phyloP scores from a whole-genome alignment of 1,140 invertebrate species.

The Zeugodacus cucurbitae region DNA sequence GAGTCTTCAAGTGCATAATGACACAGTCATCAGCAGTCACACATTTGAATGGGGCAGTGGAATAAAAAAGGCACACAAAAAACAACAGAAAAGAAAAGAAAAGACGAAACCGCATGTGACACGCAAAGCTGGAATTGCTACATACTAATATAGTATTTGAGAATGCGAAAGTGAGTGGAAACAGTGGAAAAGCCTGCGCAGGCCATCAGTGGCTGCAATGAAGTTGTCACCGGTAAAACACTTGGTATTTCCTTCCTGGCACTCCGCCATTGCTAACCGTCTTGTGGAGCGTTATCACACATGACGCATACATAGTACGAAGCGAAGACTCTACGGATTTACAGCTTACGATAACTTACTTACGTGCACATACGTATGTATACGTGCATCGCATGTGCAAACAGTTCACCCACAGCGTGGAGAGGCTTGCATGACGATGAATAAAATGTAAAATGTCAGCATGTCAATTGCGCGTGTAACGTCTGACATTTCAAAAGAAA shows the following conservation, averaged over 20 bases:
- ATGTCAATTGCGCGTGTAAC: not conserved
- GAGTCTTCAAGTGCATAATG: conserved; percentile 43
- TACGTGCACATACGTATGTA: not conserved
- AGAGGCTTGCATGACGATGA: not conserved
- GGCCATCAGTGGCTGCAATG: conserved; percentile 1
- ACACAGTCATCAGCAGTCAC: conserved; percentile 41
- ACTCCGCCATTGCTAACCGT: not conserved
- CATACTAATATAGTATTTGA: not conserved
- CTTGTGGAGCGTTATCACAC: not conserved
- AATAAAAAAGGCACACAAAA: not conserved
- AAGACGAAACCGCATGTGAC: not conserved
- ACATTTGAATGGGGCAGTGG: not conserved
- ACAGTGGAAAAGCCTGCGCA: not conserved
- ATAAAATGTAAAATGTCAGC: not conserved
- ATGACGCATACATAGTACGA: not conserved
- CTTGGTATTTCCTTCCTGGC: not conserved
- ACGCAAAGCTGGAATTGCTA: not conserved
- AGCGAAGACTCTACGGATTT: not conserved
- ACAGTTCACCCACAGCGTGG: too few species aligned
- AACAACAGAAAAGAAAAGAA: not conserved
- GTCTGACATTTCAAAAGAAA: not conserved
- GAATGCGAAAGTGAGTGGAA: not conserved
- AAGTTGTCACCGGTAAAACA: not conserved
- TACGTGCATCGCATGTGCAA: too few species aligned
- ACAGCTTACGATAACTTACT: not conserved